phyloP scores from a whole-genome alignment of 2,797 vertebrate genomes.

The Dipus sagitta region DNA sequence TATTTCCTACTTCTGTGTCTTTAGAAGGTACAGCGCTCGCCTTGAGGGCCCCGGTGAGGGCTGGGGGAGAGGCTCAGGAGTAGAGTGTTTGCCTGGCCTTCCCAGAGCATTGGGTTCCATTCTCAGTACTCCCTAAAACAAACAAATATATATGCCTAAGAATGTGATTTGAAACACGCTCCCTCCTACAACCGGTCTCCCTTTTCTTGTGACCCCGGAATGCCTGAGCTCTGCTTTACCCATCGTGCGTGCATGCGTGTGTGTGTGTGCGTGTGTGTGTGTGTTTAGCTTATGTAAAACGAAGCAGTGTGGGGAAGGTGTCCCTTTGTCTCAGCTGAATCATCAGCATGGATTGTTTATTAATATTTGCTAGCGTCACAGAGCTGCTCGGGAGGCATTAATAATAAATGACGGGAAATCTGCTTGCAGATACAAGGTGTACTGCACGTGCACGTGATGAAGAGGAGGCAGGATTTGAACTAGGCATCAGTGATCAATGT shows the following conservation, averaged over 20 bases:
- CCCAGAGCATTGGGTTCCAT: too few relatives aligned
- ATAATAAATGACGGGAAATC: constrained; percentile 44
- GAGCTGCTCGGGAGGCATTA: constrained; percentile 44
- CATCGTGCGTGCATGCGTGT: background rate
- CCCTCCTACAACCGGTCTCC: background rate
- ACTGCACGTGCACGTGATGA: background rate
- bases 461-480: background rate
- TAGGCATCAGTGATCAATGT: background rate
- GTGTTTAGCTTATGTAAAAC: constrained; percentile 1
- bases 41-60: too few relatives aligned
- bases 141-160: background rate
- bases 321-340: constrained; percentile 24
- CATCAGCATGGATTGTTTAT: constrained; percentile 46
- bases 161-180: background rate
- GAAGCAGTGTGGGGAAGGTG: background rate
- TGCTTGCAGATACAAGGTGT: constrained; percentile 20
- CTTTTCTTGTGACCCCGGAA: background rate
- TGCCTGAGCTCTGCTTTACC: background rate
- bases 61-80: background rate
- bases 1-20: background rate
- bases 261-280: background rate
- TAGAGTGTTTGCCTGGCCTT: background rate
- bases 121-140: background rate
- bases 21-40: background rate
- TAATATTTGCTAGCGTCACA: constrained; percentile 68